Evolutionary conservation across 2,888 invertebrate genomes (phyloP).

Genomic region (Rhingia rostrata): DNA sequence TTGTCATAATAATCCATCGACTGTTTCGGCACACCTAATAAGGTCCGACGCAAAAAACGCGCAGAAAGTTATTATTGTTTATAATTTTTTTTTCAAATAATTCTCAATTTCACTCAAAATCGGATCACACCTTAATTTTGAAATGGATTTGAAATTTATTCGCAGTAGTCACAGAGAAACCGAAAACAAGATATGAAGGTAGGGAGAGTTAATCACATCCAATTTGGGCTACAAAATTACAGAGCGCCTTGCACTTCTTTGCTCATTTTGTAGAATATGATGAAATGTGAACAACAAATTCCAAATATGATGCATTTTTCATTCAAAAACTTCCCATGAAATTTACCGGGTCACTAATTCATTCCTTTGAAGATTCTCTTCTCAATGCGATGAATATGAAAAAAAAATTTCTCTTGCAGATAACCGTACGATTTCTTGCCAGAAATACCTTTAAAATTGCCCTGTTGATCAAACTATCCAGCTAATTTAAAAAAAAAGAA

Average conservation of each 20-base stretch:
- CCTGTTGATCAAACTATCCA: conserved; percentile 3
- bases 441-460: conserved; percentile 48
- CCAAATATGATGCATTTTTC: conserved; percentile 58
- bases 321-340: conserved; percentile 63
- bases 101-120: conserved; percentile 33
- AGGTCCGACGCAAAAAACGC: no score
- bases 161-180: conserved; percentile 31
- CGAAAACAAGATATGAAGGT: conserved; percentile 29
- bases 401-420: background rate
- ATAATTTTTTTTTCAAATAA: background rate
- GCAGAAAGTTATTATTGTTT: no score
- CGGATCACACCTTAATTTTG: conserved; percentile 42
- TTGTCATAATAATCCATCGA: no score
- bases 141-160: conserved; percentile 31
- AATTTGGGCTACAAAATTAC: conserved; percentile 60
- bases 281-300: conserved; percentile 12
- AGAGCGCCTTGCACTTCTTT: conserved; percentile 54
- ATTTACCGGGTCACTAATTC: conserved; percentile 42
- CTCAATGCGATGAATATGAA: no score
- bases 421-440: conserved; percentile 14
- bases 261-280: conserved; percentile 15
- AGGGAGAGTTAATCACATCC: conserved; percentile 33
- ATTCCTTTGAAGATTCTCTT: background rate
- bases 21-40: no score
- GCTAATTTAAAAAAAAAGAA: background rate